phyloP scores from a whole-genome alignment of 2,888 invertebrate genomes.

The Chrysolina haemoptera region DNA sequence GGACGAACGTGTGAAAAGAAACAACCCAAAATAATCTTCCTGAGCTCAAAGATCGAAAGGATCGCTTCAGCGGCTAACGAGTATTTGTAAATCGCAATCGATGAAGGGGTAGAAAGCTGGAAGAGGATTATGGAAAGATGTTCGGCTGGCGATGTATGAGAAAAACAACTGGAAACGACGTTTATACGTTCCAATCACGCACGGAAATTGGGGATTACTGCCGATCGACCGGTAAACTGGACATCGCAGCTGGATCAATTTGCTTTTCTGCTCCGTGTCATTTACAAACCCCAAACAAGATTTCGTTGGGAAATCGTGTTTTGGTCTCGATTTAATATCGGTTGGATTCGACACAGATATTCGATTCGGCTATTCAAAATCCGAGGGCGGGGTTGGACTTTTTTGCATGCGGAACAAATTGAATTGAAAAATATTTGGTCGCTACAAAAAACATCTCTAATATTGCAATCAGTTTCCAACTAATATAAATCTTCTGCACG shows the following conservation, averaged over 20 bases:
- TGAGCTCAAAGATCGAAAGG: background rate
- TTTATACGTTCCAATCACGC: conserved; percentile 64
- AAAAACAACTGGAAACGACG: conserved; percentile 57
- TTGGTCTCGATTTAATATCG: background rate
- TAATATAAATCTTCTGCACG: too few relatives aligned
- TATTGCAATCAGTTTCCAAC: too few relatives aligned
- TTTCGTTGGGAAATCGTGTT: background rate
- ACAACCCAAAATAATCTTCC: background rate
- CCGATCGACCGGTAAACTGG: conserved; percentile 43
- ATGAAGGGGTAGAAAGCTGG: conserved; percentile 25
- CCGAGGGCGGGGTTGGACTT: too few relatives aligned
- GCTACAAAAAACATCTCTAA: too few relatives aligned
- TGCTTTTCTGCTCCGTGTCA: conserved; percentile 28
- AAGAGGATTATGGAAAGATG: conserved; percentile 44
- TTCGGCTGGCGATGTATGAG: conserved; percentile 53
- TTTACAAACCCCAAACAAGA: conserved; percentile 32
- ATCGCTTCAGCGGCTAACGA: conserved; percentile 23
- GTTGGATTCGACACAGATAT: background rate
- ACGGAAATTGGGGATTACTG: conserved; percentile 52
- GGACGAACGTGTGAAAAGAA: background rate
- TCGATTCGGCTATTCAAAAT: background rate
- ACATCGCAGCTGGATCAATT: conserved; percentile 40
- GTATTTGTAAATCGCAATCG: conserved; percentile 32
- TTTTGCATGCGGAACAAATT: too few relatives aligned
- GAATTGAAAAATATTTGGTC: too few relatives aligned